Base-by-base conservation (phyloP, 2,797 vertebrate species). In the Staurois parvus region DNA sequence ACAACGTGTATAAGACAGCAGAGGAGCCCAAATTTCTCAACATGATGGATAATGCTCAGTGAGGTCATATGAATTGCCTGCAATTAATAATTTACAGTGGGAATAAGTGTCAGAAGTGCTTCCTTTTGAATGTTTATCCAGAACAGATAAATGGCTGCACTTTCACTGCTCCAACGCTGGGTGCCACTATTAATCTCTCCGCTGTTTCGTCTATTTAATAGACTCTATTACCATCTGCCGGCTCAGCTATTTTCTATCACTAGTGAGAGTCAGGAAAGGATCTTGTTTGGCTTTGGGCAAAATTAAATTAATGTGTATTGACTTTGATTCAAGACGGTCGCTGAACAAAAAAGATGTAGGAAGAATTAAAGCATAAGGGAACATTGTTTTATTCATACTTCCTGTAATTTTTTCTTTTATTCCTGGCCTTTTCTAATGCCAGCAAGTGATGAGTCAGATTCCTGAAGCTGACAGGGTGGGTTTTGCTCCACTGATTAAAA, bases 11-110 rank as follows among this genome's bases (percentile, higher is more conserved):
- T 21, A 5, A 42, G 69, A 68, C 12, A n/a, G 80, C 26, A 11
- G 56, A 17, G 2, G 74, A 67, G 37, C 2, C 7, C 29, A 15
- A 7, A 79, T 28, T 34, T 42, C 77, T 42, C 21, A 28, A 42
- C 42, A 67, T 45, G 52, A 45, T 29, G 40, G 28, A 72, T n/a
- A 34, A 68, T 48, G 68, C 48, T 21, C 59, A 37, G 6, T 21
- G 34, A 32, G 72, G 72, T 59, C 70, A 81, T 56, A 32, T 45
- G 75, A 86, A 62, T 48, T 26, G 34, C 45, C 17, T 1, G 34
- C 28, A 6, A 86, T 86, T 26, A 86, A 86, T 86, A 81, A 86
- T 86, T 76, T 42, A 86, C 26, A 59, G 3, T 42, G 66, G 24
- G 78, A 76, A 48, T 30, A 32, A 2, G n/a, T 7, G 32, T 26